A percentile compares a stretch with the other conserved stretches of the same genome.
Conservation (phyloP, 2,113 vertebrate species). For the Calyptommatus sinebrachiatus region DNA sequence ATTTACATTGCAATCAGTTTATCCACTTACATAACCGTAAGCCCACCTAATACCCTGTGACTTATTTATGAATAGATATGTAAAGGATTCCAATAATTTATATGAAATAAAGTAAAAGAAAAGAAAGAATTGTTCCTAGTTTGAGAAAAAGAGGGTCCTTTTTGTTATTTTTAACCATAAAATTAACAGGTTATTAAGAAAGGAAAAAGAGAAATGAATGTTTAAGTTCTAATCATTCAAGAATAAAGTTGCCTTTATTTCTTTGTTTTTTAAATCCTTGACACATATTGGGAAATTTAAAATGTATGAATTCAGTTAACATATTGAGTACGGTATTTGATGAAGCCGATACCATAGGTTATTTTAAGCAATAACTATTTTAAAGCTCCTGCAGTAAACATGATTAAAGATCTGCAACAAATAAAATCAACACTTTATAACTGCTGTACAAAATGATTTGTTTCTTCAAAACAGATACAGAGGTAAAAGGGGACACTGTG, state of each 20-base stretch:
- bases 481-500: neutral
- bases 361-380: neutral
- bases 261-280: too few relatives aligned
- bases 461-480: neutral
- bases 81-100: too few relatives aligned
- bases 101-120: too few relatives aligned
- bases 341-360: neutral
- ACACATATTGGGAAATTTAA: neutral
- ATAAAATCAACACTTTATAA: neutral
- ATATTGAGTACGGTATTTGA: neutral
- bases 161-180: too few relatives aligned
- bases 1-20: neutral
- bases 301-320: neutral
- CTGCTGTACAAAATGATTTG: too few relatives aligned
- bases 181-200: too few relatives aligned
- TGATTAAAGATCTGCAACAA: neutral
- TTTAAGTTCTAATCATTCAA: neutral
- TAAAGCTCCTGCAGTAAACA: neutral
- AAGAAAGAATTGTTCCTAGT: too few relatives aligned
- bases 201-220: neutral
- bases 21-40: neutral
- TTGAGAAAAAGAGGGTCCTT: too few relatives aligned
- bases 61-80: too few relatives aligned
- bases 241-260: neutral
- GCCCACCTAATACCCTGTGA: too few relatives aligned